Evolutionary conservation across 2,888 invertebrate genomes (phyloP).

Genomic region (Drosophila bunnanda): DNA sequence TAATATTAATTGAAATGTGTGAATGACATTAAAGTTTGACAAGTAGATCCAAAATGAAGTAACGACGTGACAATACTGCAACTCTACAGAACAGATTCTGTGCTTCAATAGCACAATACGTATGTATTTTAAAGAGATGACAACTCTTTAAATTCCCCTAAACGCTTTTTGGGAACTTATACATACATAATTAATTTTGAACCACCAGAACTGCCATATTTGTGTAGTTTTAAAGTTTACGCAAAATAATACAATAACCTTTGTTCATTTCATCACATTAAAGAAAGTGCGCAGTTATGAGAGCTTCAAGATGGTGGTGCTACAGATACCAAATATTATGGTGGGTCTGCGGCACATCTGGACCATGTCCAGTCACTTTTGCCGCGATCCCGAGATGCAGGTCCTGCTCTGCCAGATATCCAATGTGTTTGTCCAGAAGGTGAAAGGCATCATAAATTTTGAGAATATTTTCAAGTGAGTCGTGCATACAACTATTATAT

Average conservation of each 20-base stretch:
- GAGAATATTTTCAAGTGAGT: slow-evolving; percentile 91
- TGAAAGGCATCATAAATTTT: slow-evolving; percentile 89
- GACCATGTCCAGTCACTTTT: slow-evolving; percentile 94
- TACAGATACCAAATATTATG: slow-evolving; percentile 91
- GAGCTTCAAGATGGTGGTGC: slow-evolving; percentile 89
- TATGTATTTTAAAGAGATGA: no score
- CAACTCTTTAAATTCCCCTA: neutral
- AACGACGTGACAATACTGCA: neutral
- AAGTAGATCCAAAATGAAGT: neutral
- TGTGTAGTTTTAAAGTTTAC: neutral
- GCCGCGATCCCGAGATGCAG: slow-evolving; percentile 94
- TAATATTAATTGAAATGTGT: neutral
- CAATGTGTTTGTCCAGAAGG: slow-evolving; percentile 91
- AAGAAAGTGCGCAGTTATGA: slow-evolving; percentile 89
- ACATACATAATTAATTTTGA: slow-evolving; percentile 1
- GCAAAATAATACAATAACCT: no score
- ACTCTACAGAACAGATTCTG: neutral
- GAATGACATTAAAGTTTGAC: neutral
- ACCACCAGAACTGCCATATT: neutral
- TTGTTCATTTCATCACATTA: slow-evolving; percentile 9
- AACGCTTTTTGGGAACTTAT: neutral
- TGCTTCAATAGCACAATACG: no score
- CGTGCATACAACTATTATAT: neutral
- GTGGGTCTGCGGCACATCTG: slow-evolving; percentile 95
- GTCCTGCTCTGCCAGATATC: slow-evolving; percentile 93